A percentile compares a stretch with the other conserved stretches of the same genome.
These are phyloP conservation scores for Indicator maculatus DNA, from an alignment of 2,113 vertebrate genomes.

Conservation along the genomic window DNA sequence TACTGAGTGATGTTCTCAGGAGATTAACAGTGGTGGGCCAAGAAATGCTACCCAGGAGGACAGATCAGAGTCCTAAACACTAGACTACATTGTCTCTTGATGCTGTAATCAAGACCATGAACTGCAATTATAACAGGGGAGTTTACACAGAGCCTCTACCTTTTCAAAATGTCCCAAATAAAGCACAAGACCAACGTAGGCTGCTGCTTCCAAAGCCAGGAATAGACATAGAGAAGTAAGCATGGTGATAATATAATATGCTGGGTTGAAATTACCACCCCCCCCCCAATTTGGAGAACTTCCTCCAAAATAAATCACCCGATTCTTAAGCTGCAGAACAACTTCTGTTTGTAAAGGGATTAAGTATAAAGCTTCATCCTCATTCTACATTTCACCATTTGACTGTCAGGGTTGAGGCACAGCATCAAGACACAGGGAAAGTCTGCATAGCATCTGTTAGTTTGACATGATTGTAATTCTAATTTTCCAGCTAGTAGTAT, in stretches of 20 bases:
- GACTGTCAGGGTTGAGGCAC: not conserved
- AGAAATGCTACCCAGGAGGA: not conserved
- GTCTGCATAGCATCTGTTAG: not conserved
- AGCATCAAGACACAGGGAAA: not conserved
- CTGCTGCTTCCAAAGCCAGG: not conserved
- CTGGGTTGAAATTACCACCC: no score
- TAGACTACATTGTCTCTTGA: not conserved
- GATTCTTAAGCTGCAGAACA: not conserved
- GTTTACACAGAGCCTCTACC: not conserved
- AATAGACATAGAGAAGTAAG: not conserved
- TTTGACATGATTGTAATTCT: not conserved
- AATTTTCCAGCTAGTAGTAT: not conserved
- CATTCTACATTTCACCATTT: not conserved
- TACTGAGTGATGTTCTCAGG: not conserved
- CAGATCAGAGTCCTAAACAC: not conserved
- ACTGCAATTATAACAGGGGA: not conserved
- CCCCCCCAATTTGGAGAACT: no score
- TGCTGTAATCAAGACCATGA: not conserved
- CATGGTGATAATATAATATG: not conserved
- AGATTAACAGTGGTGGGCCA: not conserved
- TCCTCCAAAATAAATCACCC: no score
- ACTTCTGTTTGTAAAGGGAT: not conserved
- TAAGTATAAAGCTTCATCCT: not conserved
- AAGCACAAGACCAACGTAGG: not conserved
- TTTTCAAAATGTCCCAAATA: not conserved